Conservation (phyloP, 2,113 vertebrate genomes). For the Hippocampus barbouri region DNA sequence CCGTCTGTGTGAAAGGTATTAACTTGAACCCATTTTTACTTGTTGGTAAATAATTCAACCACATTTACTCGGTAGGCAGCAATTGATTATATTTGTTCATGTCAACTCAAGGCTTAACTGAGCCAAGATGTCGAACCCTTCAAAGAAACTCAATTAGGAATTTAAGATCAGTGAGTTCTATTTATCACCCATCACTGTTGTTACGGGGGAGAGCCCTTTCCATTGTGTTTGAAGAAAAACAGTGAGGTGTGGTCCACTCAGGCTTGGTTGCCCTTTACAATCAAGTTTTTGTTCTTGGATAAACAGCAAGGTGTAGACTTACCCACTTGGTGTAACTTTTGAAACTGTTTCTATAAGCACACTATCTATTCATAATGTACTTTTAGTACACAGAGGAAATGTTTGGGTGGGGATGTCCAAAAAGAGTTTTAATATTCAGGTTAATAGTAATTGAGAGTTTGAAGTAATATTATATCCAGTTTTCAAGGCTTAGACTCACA, state of each 20-base stretch:
- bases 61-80: too few species aligned
- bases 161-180: constrained; percentile 5
- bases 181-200: constrained; percentile 15
- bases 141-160: constrained; percentile 24
- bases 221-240: constrained; percentile 39
- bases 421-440: background rate
- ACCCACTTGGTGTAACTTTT: background rate
- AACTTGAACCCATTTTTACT: constrained; percentile 10
- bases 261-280: constrained; percentile 39
- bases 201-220: constrained; percentile 2
- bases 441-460: background rate
- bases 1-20: constrained; percentile 9
- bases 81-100: background rate
- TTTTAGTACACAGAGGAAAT: background rate
- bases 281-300: constrained; percentile 37
- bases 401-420: background rate
- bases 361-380: constrained; percentile 6
- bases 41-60: too few species aligned
- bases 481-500: background rate
- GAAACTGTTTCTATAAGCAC: background rate
- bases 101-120: background rate
- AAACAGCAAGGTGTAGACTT: constrained; percentile 33
- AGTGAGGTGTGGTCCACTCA: constrained; percentile 40
- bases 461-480: background rate
- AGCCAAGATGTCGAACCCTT: constrained; percentile 8